Conservation (phyloP, 2,113 vertebrate species). For the Oreochromis niloticus region DNA sequence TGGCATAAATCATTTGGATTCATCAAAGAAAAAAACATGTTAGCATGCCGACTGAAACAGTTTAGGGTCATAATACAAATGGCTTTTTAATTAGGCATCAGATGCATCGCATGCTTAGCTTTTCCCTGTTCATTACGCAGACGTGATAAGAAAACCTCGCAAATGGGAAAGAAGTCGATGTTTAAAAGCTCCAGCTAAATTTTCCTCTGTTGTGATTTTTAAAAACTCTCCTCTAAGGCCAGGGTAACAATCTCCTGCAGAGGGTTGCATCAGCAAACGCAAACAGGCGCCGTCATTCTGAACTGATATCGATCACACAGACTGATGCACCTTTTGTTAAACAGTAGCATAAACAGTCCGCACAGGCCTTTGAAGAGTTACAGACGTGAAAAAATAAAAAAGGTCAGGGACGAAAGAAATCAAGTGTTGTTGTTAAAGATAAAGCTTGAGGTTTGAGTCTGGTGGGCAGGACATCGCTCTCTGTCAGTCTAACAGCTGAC, state of each 20-base stretch:
- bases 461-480: not conserved
- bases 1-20: not conserved
- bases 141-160: not conserved
- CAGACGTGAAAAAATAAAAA: not conserved
- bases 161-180: not conserved
- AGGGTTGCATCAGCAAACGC: not conserved
- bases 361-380: not conserved
- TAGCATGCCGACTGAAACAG: slow-evolving; percentile 1
- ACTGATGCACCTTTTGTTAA: not conserved
- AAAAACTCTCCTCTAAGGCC: not conserved
- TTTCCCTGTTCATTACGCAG: not conserved
- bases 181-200: not conserved
- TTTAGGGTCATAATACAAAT: slow-evolving; percentile 37
- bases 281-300: not conserved
- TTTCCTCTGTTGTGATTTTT: not conserved
- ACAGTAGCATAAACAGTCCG: not conserved
- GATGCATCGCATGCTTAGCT: not conserved
- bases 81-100: slow-evolving; percentile 35
- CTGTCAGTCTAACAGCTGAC: not conserved
- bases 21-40: not conserved
- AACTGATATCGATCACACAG: not conserved
- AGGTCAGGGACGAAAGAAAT: not conserved
- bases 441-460: not conserved
- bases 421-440: not conserved
- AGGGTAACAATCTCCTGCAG: not conserved